Base-by-base conservation (phyloP, 1,140 invertebrate genomes). In the Paraescarpia echinospica region DNA sequence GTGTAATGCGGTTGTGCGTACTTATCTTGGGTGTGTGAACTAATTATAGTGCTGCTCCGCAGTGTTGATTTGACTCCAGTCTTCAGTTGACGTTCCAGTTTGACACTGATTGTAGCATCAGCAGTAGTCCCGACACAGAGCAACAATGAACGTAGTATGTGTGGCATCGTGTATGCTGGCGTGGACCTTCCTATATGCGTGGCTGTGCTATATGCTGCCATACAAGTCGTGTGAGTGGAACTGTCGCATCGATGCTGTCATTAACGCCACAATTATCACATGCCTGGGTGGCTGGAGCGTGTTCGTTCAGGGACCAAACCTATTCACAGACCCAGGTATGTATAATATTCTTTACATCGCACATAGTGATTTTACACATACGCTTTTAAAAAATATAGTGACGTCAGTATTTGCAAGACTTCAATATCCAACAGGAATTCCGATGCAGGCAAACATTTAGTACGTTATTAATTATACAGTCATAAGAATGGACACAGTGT, bases 281-380 rank as follows among this genome's bases (percentile, higher is more conserved):
- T 34, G 33, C 9, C 22, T 95, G 27, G 93, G 93, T 18, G 34
- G 89, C 14, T 95, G 94, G 93, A 93, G 94, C 77, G 92, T 89
- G 33, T 95, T 95, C 93, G 92, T 95, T 14, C 93, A 95, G 48
- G 95, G 95, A 35, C 95, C 95, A 18, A 95, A 89, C 88, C 92
- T 89, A n/a, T 92, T 90, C 89, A 35, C 77, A 35, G 35, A 90
- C n/a, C 92, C 89, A 18, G 92, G 92, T 92, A 33, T 48, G 89
- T 59, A 51, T 18, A 77, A 27, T 77, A 77, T 51, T 9, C 48
- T 9, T 51, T 18, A 51, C n/a, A n/a, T 9, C 18, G 48, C 48
- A 51, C n/a, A n/a, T n/a, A n/a, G n/a, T n/a, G n/a, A n/a, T n/a
- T n/a, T n/a, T 51, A 18, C 48, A 51, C 48, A 51, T 51, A 51